Evolutionary conservation across 2,113 vertebrate species (phyloP).

Genomic region (Lophius piscatorius): DNA sequence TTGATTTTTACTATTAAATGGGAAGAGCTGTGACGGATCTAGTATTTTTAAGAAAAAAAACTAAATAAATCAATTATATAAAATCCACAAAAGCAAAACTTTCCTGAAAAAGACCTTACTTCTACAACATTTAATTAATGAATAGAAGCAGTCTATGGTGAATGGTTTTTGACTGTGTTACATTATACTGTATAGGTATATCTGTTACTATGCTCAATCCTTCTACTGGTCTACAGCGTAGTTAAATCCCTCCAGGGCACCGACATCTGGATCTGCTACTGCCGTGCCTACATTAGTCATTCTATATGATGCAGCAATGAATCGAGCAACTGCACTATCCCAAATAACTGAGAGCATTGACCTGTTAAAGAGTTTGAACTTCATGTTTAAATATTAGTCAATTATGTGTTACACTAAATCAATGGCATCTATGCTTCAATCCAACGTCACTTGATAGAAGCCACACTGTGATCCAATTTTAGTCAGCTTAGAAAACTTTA

Average conservation of each 20-base stretch:
- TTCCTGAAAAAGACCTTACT: too few relatives aligned
- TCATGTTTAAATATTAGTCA: too few relatives aligned
- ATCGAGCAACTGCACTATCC: slow-evolving; percentile 10
- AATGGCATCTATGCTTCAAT: background rate
- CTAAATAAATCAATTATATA: too few relatives aligned
- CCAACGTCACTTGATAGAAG: background rate
- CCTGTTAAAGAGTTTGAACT: background rate
- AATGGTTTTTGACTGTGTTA: background rate
- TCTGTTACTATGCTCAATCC: background rate
- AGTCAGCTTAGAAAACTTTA: background rate
- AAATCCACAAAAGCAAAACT: too few relatives aligned
- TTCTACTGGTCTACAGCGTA: background rate
- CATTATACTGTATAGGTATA: background rate
- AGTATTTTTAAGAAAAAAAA: too few relatives aligned
- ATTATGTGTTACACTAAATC: background rate
- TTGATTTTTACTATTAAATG: too few relatives aligned
- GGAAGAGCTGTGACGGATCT: too few relatives aligned
- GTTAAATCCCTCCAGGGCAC: background rate
- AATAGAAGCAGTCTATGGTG: background rate
- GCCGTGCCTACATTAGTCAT: slow-evolving; percentile 3
- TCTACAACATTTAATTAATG: background rate
- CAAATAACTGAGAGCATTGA: slow-evolving; percentile 2
- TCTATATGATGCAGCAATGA: background rate
- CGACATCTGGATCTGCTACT: slow-evolving; percentile 28
- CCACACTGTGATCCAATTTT: background rate